Evolutionary conservation across 2,797 vertebrate genomes (phyloP).

Genomic region (Pantherophis vulpinus): DNA sequence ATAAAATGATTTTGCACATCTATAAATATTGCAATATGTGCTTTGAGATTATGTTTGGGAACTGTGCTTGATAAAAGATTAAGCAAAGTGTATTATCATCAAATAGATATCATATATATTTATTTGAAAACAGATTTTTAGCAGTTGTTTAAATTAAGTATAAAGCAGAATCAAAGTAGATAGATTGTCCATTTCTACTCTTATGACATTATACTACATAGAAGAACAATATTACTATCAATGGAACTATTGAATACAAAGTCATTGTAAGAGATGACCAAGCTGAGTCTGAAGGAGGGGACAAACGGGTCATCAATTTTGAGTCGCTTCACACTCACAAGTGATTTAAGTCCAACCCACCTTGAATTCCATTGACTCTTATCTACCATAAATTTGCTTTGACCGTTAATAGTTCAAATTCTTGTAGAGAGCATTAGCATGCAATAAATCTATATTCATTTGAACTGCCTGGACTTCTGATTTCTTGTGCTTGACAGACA

Average conservation of each 20-base stretch:
- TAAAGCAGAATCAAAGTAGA: background rate
- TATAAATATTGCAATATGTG: background rate
- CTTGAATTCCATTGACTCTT: background rate
- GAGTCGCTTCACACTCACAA: background rate
- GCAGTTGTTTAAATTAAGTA: background rate
- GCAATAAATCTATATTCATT: background rate
- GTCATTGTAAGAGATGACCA: background rate
- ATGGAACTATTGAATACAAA: background rate
- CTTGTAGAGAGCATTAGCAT: background rate
- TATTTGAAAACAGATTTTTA: background rate
- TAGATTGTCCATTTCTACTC: background rate
- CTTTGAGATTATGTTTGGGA: background rate
- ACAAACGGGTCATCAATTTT: background rate
- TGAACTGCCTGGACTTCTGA: background rate
- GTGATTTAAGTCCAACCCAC: background rate
- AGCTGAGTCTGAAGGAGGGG: background rate
- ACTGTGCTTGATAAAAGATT: background rate
- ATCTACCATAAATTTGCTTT: background rate
- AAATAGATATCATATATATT: background rate
- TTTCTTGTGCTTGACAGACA: background rate
- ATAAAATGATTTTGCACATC: background rate
- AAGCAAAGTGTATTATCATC: background rate
- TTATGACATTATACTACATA: background rate
- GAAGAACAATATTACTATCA: background rate
- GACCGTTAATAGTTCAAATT: background rate